phyloP scores from a whole-genome alignment of 2,888 invertebrate species.

The Hydraecia micacea region DNA sequence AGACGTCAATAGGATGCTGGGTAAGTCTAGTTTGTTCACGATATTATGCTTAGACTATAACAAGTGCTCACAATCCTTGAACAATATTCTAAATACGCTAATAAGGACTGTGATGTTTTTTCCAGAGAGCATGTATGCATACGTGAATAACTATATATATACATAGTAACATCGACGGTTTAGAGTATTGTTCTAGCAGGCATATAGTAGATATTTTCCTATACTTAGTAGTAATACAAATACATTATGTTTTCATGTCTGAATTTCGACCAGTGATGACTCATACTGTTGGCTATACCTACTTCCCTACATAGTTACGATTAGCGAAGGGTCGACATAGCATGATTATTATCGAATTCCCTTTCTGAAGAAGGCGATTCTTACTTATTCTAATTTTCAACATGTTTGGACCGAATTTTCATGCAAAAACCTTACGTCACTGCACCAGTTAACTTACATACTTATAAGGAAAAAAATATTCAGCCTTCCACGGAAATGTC shows the following conservation, averaged over 20 bases:
- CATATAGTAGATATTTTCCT: neutral
- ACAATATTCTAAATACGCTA: slow-evolving; percentile 25
- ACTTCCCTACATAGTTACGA: neutral
- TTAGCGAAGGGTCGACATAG: neutral
- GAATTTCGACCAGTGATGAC: slow-evolving; percentile 21
- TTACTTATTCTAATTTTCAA: neutral
- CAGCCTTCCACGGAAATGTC: slow-evolving; percentile 1
- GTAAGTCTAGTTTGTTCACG: slow-evolving; percentile 80
- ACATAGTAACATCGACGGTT: neutral
- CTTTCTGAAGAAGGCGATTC: neutral
- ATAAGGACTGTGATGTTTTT: slow-evolving; percentile 23
- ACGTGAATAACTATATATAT: neutral
- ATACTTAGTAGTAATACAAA: neutral
- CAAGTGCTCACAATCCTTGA: slow-evolving; percentile 15
- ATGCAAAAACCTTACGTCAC: neutral
- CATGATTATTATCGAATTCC: rapidly evolving
- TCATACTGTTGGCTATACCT: slow-evolving; percentile 10
- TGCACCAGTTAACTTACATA: neutral
- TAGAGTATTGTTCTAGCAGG: too few relatives aligned
- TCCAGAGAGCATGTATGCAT: neutral
- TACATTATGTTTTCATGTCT: neutral
- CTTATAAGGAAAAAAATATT: neutral
- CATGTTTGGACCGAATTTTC: neutral
- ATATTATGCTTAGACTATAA: slow-evolving; percentile 9
- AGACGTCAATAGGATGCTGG: slow-evolving; percentile 88